phyloP scores from a whole-genome alignment of 1,140 invertebrate genomes.

The Diorhabda elongata region DNA sequence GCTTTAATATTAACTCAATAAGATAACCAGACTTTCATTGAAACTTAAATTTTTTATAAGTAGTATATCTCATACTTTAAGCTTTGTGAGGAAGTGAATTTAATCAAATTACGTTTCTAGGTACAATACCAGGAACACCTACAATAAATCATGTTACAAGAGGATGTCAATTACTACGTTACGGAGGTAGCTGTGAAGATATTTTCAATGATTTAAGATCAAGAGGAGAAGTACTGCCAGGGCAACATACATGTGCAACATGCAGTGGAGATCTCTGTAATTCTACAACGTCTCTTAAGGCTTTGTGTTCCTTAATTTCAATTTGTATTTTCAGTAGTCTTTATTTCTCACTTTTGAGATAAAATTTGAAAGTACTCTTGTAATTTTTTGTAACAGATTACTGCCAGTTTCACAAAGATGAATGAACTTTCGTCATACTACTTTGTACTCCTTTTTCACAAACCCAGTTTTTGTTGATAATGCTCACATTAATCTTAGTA shows the following conservation, averaged over 20 bases:
- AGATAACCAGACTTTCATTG: no score
- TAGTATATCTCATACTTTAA: no score
- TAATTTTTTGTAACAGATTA: no score
- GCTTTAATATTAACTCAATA: no score
- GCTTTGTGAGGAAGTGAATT: neutral
- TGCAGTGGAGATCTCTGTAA: constrained; percentile 36
- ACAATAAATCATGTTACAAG: constrained; percentile 29
- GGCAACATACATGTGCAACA: constrained; percentile 36
- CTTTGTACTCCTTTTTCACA: no score
- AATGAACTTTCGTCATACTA: no score
- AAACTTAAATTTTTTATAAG: no score
- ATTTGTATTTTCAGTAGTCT: neutral
- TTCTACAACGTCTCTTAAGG: constrained; percentile 9
- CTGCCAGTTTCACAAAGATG: no score
- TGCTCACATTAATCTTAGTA: no score
- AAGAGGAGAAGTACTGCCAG: constrained; percentile 28
- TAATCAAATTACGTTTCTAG: constrained; percentile 22
- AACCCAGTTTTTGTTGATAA: no score
- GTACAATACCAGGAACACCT: constrained; percentile 27
- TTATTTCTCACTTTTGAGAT: no score
- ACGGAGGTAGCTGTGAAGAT: constrained; percentile 36
- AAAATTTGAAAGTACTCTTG: no score
- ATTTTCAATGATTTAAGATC: constrained; percentile 34
- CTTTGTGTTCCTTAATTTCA: neutral
- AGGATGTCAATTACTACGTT: constrained; percentile 33